Base-by-base conservation (phyloP, 2,888 invertebrate species). In the Plagodis pulveraria region DNA sequence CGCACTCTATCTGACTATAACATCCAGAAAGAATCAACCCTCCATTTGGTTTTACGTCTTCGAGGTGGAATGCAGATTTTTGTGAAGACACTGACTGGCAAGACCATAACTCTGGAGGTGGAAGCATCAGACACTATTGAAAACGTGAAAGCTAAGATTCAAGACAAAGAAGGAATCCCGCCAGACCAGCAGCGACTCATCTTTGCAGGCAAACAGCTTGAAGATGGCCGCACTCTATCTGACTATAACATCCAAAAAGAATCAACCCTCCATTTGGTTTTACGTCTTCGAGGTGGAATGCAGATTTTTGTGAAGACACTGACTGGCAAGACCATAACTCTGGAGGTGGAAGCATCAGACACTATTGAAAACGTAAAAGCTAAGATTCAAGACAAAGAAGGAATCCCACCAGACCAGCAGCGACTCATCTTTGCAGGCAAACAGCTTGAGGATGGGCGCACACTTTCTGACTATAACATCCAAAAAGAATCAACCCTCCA, bases 361-460 rank as follows among this genome's bases (percentile, higher is more conserved):
- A 87, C 88, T 0, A 89, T 89, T 12, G 88, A 89, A 9, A 88
- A 89, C 76, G 89, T 89, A 0, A 89, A 89, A 5, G 88, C 88
- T 0, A 89, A 89, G 35, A 89, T 89, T 2, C 88, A 89, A 32
- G 88, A 89, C 47, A 89, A 89, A 22, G 88, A 83, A 42, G 86
- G 86, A 0, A 86, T 86, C 2, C 86, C 86, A 0, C 86, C 86
- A 62, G 88, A 89, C 66, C 88, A 89, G 44, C 88, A 89, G 71
- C 65, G 88, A 0, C 59, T 86, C 0, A 86, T 86, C 50, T 86
- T 86, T 2, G 86, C 86, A 0, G 86, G 86, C 0, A 86, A 86
- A n/a, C n/a, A n/a, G n/a, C n/a, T n/a, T n/a, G n/a, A n/a, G n/a
- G n/a, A n/a, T n/a, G n/a, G n/a, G n/a, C 83, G 86, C 36, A 86